phyloP scores from a whole-genome alignment of 2,113 vertebrate species.

The Otis tarda region DNA sequence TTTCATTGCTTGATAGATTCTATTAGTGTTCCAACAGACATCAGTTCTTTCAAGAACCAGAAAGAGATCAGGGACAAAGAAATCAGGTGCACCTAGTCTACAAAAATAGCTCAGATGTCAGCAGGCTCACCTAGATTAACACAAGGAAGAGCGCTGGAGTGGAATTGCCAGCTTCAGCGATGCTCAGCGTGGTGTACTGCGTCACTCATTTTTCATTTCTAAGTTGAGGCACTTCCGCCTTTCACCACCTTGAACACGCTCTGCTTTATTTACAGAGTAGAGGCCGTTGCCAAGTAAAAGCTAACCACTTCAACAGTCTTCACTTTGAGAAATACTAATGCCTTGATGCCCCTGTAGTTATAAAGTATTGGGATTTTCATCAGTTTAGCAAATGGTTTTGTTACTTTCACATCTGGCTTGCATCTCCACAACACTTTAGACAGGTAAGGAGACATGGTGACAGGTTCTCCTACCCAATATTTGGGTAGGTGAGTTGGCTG shows the following conservation, averaged over 20 bases:
- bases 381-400: background rate
- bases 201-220: background rate
- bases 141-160: background rate
- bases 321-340: background rate
- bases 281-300: background rate
- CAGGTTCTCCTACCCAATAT: background rate
- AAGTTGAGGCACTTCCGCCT: background rate
- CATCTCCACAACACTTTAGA: background rate
- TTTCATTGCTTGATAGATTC: background rate
- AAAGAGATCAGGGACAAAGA: background rate
- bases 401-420: background rate
- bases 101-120: background rate
- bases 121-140: background rate
- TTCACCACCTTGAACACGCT: background rate
- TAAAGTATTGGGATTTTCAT: background rate
- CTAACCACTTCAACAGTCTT: background rate
- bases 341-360: background rate
- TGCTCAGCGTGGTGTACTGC: accelerated
- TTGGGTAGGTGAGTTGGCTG: background rate
- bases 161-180: background rate
- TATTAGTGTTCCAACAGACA: background rate
- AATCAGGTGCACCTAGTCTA: background rate
- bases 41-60: background rate
- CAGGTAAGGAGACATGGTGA: accelerated
- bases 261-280: background rate